Evolutionary conservation across 1,140 invertebrate genomes (phyloP).

Genomic region (Rhyacophila brunnea): DNA sequence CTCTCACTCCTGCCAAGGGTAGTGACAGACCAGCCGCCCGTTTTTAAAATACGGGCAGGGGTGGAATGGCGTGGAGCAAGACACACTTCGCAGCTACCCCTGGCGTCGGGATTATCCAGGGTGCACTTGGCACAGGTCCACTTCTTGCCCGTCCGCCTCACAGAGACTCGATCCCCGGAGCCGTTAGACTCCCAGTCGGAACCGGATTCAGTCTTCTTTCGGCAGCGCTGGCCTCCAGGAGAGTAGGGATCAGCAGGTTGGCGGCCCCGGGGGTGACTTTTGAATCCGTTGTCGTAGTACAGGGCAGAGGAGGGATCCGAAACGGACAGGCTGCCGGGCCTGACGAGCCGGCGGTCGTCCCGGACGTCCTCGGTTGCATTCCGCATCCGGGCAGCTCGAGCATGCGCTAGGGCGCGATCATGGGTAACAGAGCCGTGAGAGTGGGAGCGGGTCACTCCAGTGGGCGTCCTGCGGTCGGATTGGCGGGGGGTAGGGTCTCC

Average conservation of each 20-base stretch:
- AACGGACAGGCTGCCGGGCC: slow-evolving; percentile 48
- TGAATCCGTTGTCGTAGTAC: slow-evolving; percentile 16
- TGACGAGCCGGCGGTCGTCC: slow-evolving; percentile 36
- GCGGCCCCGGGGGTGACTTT: slow-evolving; percentile 1
- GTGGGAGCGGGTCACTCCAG: slow-evolving; percentile 49
- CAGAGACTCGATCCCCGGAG: slow-evolving; percentile 49
- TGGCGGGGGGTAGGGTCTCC: slow-evolving; percentile 33
- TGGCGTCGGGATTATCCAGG: slow-evolving; percentile 65
- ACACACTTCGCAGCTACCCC: slow-evolving; percentile 68
- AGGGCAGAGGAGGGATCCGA: slow-evolving; percentile 15
- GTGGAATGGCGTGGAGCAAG: slow-evolving; percentile 46
- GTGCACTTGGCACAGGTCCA: slow-evolving; percentile 79
- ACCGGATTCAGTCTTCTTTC: slow-evolving; percentile 45
- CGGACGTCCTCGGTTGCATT: not conserved
- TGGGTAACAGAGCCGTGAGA: slow-evolving; percentile 48
- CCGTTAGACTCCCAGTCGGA: slow-evolving; percentile 52
- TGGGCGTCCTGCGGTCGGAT: slow-evolving; percentile 40
- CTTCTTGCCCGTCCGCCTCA: slow-evolving; percentile 44
- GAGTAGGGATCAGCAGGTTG: not conserved
- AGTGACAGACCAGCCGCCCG: slow-evolving; percentile 47
- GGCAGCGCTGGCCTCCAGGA: slow-evolving; percentile 38
- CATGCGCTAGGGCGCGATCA: slow-evolving; percentile 8
- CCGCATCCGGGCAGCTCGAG: not conserved
- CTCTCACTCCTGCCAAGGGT: slow-evolving; percentile 50
- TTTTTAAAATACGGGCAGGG: slow-evolving; percentile 43